A percentile compares a stretch with the other conserved stretches of the same genome.
phyloP scores from a whole-genome alignment of 2,797 vertebrate genomes.

The Melanotaenia trifasciata region DNA sequence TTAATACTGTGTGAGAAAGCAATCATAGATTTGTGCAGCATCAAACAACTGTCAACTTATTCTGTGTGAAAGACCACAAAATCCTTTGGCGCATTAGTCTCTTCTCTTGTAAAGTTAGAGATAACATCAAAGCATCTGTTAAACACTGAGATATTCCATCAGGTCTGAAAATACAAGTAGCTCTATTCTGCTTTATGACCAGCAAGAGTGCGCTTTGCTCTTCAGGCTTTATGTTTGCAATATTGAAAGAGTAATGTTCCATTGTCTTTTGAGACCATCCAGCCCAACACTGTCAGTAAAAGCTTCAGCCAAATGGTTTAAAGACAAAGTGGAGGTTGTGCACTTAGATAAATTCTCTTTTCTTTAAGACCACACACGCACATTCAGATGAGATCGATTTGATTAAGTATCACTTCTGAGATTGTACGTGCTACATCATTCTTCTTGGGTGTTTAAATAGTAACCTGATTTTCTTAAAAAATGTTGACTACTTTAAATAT shows the following conservation, averaged over 20 bases:
- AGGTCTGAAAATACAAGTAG: conserved; percentile 34
- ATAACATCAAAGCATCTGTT: conserved; percentile 51
- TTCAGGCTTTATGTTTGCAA: conserved; percentile 55
- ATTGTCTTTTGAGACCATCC: conserved; percentile 34
- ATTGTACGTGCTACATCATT: too few species aligned
- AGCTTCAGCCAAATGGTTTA: conserved; percentile 20
- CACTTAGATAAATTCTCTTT: background rate
- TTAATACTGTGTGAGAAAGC: background rate
- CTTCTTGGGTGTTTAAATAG: background rate
- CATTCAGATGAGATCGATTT: background rate
- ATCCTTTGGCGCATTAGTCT: conserved; percentile 34
- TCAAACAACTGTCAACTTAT: conserved; percentile 12
- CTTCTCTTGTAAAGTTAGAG: conserved; percentile 33
- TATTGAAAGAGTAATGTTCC: conserved; percentile 44
- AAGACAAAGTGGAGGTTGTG: conserved; percentile 17
- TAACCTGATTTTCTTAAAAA: background rate
- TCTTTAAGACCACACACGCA: background rate
- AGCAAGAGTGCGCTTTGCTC: conserved; percentile 34
- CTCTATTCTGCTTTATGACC: conserved; percentile 43
- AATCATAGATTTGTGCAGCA: conserved; percentile 8
- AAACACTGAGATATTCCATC: conserved; percentile 41
- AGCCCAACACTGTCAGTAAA: conserved; percentile 48
- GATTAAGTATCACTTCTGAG: too few species aligned
- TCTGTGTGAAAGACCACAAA: conserved; percentile 25
- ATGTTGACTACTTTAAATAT: background rate